These are phyloP conservation scores for Schmidtea mediterranea DNA, from an alignment of 1,140 invertebrate genomes.

Conservation along the genomic window DNA sequence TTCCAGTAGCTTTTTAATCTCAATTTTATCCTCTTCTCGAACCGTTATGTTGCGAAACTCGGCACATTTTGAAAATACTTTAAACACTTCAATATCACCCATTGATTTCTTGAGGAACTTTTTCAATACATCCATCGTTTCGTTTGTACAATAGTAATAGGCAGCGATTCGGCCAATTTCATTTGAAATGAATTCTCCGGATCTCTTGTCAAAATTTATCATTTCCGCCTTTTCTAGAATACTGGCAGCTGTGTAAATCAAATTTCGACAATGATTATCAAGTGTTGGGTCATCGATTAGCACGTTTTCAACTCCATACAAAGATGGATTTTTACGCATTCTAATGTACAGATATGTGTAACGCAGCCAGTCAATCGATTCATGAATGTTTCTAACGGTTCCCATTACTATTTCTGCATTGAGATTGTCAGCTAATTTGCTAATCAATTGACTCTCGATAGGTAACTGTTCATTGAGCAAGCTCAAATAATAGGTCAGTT, in stretches of 20 bases:
- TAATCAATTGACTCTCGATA: slow-evolving; percentile 35
- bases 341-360: slow-evolving; percentile 86
- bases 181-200: slow-evolving; percentile 41
- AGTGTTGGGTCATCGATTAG: slow-evolving; percentile 58
- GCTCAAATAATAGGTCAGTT: slow-evolving; percentile 89
- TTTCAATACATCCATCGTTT: slow-evolving; percentile 86
- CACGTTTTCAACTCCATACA: slow-evolving; percentile 46
- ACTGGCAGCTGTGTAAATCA: slow-evolving; percentile 81
- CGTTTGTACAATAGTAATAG: slow-evolving; percentile 86
- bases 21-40: slow-evolving; percentile 86
- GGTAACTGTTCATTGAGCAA: slow-evolving; percentile 72
- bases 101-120: slow-evolving; percentile 78
- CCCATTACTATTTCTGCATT: slow-evolving; percentile 93
- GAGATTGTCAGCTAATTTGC: slow-evolving; percentile 61
- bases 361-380: slow-evolving; percentile 77
- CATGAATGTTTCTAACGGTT: slow-evolving; percentile 69
- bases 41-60: slow-evolving; percentile 36
- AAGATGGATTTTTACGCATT: slow-evolving; percentile 35
- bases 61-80: slow-evolving; percentile 81
- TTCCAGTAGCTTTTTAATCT: slow-evolving; percentile 84
- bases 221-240: slow-evolving; percentile 64
- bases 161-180: slow-evolving; percentile 86
- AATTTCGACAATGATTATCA: slow-evolving; percentile 63
- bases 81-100: slow-evolving; percentile 84
- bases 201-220: slow-evolving; percentile 78